These are phyloP conservation scores for Typhlichthys eigenmanni DNA, from an alignment of 2,797 vertebrate genomes.

Conservation along the genomic window DNA sequence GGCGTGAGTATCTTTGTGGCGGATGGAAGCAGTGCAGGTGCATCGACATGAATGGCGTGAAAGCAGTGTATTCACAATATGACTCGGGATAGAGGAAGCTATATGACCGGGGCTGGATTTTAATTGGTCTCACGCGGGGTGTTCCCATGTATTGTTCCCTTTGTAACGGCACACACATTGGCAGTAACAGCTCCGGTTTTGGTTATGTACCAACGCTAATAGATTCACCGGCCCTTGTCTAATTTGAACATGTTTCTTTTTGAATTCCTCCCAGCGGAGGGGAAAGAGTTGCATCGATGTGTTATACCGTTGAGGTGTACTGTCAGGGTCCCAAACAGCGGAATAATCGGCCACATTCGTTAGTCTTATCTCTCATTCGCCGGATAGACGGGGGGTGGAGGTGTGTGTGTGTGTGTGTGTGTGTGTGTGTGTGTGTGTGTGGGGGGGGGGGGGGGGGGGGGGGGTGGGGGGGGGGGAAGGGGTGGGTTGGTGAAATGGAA, in stretches of 20 bases:
- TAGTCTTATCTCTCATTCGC: conserved; percentile 64
- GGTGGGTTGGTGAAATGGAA: conserved; percentile 21
- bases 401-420: neutral
- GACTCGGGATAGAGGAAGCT: conserved; percentile 57
- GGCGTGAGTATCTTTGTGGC: conserved; percentile 15
- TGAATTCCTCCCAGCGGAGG: conserved; percentile 32
- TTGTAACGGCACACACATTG: conserved; percentile 64
- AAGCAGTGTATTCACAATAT: conserved; percentile 60
- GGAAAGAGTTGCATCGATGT: conserved; percentile 20
- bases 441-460: no score
- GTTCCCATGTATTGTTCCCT: conserved; percentile 67
- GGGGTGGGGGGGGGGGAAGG: neutral
- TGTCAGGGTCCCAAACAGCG: conserved; percentile 30
- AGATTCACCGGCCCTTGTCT: conserved; percentile 62
- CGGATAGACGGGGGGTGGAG: conserved; percentile 19
- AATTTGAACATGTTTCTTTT: conserved; percentile 55
- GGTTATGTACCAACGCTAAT: conserved; percentile 71
- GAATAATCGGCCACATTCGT: conserved; percentile 64
- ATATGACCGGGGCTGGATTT: conserved; percentile 67
- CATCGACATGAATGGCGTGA: conserved; percentile 57
- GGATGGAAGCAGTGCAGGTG: conserved; percentile 56
- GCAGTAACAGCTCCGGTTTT: conserved; percentile 60
- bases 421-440: no score
- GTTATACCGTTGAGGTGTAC: conserved; percentile 24
- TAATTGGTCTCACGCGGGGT: conserved; percentile 71